These are phyloP conservation scores for Pachliopta kotzebuea DNA, from an alignment of 2,888 invertebrate genomes.

Conservation along the genomic window DNA sequence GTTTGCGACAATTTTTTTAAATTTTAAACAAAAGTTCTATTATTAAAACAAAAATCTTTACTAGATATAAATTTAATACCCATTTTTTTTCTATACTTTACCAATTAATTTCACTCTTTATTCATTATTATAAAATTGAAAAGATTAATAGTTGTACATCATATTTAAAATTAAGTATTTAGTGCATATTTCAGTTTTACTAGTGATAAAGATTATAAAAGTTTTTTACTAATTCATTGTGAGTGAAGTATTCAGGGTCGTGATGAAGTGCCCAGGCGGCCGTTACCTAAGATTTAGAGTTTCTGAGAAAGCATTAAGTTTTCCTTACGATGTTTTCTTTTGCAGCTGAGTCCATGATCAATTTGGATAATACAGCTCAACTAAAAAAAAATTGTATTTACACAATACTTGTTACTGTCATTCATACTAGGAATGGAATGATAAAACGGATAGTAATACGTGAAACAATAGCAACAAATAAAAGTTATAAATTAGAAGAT, in stretches of 20 bases:
- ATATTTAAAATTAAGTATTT: not conserved
- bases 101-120: too few relatives aligned
- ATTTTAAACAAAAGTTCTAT: too few relatives aligned
- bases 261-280: constrained; percentile 19
- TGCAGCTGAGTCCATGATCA: constrained; percentile 11
- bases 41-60: too few relatives aligned
- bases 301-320: constrained; percentile 20
- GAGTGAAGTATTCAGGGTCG: constrained; percentile 10
- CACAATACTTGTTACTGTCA: not conserved
- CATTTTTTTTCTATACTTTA: too few relatives aligned
- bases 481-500: too few relatives aligned
- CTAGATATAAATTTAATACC: too few relatives aligned
- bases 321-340: constrained; percentile 6
- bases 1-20: too few relatives aligned
- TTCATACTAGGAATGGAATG: too few relatives aligned
- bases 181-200: not conserved
- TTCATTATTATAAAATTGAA: too few relatives aligned
- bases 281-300: constrained; percentile 23
- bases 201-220: not conserved
- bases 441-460: too few relatives aligned
- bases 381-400: not conserved
- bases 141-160: too few relatives aligned
- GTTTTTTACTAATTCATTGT: constrained; percentile 14
- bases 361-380: not conserved
- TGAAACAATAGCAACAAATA: too few relatives aligned